These are phyloP conservation scores for Digitonthophagus gazella DNA, from an alignment of 2,888 invertebrate species.

Conservation along the genomic window DNA sequence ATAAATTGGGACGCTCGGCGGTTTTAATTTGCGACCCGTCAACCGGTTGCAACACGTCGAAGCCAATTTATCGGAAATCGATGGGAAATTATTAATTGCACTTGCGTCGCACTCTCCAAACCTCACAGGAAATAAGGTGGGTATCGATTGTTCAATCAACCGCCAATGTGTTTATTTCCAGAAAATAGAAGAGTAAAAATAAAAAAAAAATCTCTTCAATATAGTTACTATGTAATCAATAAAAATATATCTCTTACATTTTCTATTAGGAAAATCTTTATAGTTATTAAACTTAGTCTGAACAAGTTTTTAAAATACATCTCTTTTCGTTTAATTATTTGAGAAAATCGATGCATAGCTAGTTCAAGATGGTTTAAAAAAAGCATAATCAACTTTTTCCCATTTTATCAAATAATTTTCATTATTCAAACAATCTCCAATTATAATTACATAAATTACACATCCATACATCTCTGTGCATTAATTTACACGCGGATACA, in stretches of 20 bases:
- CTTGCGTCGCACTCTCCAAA: neutral
- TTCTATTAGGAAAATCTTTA: too few species aligned
- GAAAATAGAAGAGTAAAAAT: conserved; percentile 1
- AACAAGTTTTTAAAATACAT: too few species aligned
- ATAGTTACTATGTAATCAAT: too few species aligned
- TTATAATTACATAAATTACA: neutral
- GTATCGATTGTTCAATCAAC: too few species aligned
- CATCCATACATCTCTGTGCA: neutral
- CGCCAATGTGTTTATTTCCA: neutral
- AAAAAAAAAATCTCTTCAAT: conserved; percentile 1
- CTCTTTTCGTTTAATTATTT: too few species aligned
- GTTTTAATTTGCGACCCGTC: neutral
- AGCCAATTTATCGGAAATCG: neutral
- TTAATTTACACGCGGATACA: neutral
- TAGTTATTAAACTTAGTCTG: too few species aligned
- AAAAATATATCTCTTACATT: too few species aligned
- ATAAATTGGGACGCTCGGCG: neutral
- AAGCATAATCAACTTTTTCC: too few species aligned
- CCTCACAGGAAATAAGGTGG: neutral
- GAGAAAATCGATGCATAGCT: too few species aligned
- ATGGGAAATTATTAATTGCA: neutral
- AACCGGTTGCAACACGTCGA: neutral
- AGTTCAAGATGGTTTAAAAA: too few species aligned
- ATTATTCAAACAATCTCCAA: neutral
- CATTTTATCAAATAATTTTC: neutral